Evolutionary conservation across 2,113 vertebrate species (phyloP).

Genomic region (Cygnus atratus): DNA sequence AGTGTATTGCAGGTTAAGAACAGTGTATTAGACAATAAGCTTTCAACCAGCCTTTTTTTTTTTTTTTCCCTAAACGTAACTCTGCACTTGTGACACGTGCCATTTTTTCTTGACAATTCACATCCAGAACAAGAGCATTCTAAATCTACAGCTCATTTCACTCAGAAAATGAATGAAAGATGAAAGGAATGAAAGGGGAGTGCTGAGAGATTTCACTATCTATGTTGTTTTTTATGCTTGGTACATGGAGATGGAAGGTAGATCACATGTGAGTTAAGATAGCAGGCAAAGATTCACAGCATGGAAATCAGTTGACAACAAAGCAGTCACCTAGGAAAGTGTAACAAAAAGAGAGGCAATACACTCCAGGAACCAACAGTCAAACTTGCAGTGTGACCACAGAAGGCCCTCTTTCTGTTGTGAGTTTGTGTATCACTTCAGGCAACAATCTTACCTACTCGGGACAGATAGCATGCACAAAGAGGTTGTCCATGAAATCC

Average conservation of each 20-base stretch:
- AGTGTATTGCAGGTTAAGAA: neutral
- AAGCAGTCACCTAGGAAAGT: slow-evolving; percentile 17
- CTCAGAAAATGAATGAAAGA: slow-evolving; percentile 32
- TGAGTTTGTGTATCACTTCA: slow-evolving; percentile 7
- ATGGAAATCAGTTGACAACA: slow-evolving; percentile 35
- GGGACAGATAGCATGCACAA: slow-evolving; percentile 22
- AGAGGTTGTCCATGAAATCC: slow-evolving; percentile 15
- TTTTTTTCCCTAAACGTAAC: neutral
- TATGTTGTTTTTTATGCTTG: neutral
- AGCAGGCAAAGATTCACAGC: slow-evolving; percentile 49
- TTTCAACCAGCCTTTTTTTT: slow-evolving; percentile 11
- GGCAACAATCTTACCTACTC: neutral
- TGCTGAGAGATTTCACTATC: neutral
- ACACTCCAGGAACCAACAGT: slow-evolving; percentile 19
- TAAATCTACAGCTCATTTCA: neutral
- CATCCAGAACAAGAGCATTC: neutral
- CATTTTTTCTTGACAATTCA: slow-evolving; percentile 35
- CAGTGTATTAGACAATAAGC: neutral
- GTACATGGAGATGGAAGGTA: slow-evolving; percentile 25
- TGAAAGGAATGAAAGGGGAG: neutral
- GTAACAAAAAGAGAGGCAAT: neutral
- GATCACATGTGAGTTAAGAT: neutral
- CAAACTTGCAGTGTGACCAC: neutral
- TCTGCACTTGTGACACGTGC: neutral
- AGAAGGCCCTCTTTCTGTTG: neutral